Evolutionary conservation across 1,140 invertebrate species (phyloP), one percentile per base, ranked within the genome.

Genomic region (Teleogryllus occipitalis): DNA sequence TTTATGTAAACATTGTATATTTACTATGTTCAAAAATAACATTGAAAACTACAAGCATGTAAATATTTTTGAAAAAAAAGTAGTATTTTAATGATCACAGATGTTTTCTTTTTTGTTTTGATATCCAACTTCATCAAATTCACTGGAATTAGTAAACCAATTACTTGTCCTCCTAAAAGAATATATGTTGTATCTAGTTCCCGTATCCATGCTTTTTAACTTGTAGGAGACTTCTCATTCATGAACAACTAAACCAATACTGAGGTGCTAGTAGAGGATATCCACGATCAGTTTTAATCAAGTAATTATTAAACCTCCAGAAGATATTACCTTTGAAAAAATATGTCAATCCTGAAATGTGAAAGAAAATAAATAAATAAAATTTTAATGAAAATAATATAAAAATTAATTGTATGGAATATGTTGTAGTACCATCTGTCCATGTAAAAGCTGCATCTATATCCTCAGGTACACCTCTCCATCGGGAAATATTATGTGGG

Each of bases 361-460:
- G 54, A 46, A 80, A 82, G 76, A 65, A 65, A 7, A 14, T 65
- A 65, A 65, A 18, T 65, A 65, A 7, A 78, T n/a, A 47, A 47
- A 54, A 54, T 78, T 78, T 47, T 21, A 48, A 54, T 48, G 46
- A 14, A 39, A 78, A 6, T 39, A 15, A 18, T 14, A 54, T 48
- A 78, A 14, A 39, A 78, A 21, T 39, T 47, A 18, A 10, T 14
- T 22, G 2, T 22, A 21, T 10, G 47, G 47, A 82, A 78, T 65
- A 81, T 76, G 6, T 21, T 6, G 3, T 15, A 21, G 83, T 85
- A 89, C 89, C 88, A 85, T 90, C 89, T 83, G 88, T 89, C 89
- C 89, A 93, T 47, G 89, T 87, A 18, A 91, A 86, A 15, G 90
- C 92, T 21, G 91, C 89, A 84, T 93, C 90, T 6, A 94, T 86